Evolutionary conservation across 2,113 vertebrate genomes (phyloP).

Genomic region (Cynoglossus semilaevis): DNA sequence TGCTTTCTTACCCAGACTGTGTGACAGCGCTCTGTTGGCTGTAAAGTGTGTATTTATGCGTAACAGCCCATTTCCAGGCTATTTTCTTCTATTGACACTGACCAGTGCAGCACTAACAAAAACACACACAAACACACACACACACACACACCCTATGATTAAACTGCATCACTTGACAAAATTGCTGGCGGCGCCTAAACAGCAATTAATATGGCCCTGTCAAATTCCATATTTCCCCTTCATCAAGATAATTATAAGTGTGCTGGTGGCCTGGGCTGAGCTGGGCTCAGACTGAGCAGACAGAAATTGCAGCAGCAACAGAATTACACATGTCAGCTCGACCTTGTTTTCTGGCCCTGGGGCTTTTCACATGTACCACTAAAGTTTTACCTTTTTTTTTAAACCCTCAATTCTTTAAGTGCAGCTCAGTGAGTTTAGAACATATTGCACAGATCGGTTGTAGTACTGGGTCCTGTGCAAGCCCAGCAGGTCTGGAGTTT

Average conservation of each 20-base stretch:
- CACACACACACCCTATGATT: slow-evolving; percentile 11
- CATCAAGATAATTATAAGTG: slow-evolving; percentile 43
- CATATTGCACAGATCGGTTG: slow-evolving; percentile 12
- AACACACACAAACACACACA: neutral
- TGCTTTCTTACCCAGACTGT: too few species aligned
- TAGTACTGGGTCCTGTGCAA: neutral
- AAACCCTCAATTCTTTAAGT: slow-evolving; percentile 16
- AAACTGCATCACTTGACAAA: slow-evolving; percentile 24
- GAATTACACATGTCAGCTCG: too few species aligned
- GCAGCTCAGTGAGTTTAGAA: slow-evolving; percentile 17
- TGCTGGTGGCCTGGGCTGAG: slow-evolving; percentile 11
- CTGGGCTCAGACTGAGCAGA: slow-evolving; percentile 15
- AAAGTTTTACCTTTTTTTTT: slow-evolving; percentile 7
- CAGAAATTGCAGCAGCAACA: too few species aligned
- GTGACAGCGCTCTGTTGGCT: too few species aligned
- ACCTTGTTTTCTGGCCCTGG: neutral
- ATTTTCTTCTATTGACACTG: too few species aligned
- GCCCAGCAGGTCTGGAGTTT: slow-evolving; percentile 6
- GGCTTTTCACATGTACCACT: neutral
- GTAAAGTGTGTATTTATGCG: too few species aligned
- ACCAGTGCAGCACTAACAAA: too few species aligned
- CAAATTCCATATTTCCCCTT: slow-evolving; percentile 44
- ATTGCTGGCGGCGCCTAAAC: slow-evolving; percentile 34
- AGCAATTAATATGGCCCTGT: slow-evolving; percentile 42
- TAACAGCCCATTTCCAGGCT: too few species aligned